Evolutionary conservation across 2,888 invertebrate genomes (phyloP).

Genomic region (Ectemnius continuus): DNA sequence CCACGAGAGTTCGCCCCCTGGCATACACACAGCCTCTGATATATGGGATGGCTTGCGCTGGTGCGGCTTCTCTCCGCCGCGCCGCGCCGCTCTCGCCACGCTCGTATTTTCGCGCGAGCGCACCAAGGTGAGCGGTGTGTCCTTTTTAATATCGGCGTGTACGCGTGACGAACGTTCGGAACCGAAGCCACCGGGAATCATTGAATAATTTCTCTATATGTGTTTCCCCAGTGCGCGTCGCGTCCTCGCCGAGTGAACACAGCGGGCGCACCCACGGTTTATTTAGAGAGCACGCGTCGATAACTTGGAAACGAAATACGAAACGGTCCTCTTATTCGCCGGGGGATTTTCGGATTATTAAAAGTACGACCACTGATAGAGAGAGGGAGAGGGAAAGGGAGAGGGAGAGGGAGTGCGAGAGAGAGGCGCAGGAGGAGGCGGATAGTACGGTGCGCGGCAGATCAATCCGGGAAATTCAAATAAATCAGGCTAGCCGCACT

Average conservation of each 20-base stretch:
- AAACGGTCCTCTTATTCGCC: background rate
- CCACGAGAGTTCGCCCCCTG: background rate
- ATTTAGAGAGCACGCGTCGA: conserved; percentile 13
- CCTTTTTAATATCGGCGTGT: background rate
- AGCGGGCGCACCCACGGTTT: background rate
- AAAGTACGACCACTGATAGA: conserved; percentile 8
- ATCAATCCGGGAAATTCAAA: conserved; percentile 34
- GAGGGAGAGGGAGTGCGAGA: no score
- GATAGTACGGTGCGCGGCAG: background rate
- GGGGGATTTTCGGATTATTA: conserved; percentile 26
- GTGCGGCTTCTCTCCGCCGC: background rate
- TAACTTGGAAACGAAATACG: conserved; percentile 25
- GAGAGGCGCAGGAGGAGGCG: no score
- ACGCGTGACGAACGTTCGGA: background rate
- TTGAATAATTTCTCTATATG: background rate
- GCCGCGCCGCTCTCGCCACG: no score
- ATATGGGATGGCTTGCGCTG: background rate
- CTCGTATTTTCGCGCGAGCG: no score
- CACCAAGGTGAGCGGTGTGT: no score
- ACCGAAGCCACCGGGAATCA: background rate
- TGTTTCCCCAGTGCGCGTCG: background rate
- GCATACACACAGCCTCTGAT: background rate
- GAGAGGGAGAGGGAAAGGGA: no score
- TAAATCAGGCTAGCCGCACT: conserved; percentile 26
- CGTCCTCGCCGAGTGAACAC: background rate